Evolutionary conservation across 2,113 vertebrate genomes (phyloP), one percentile per base, ranked within the genome.

Genomic region (Peromyscus polionotus): DNA sequence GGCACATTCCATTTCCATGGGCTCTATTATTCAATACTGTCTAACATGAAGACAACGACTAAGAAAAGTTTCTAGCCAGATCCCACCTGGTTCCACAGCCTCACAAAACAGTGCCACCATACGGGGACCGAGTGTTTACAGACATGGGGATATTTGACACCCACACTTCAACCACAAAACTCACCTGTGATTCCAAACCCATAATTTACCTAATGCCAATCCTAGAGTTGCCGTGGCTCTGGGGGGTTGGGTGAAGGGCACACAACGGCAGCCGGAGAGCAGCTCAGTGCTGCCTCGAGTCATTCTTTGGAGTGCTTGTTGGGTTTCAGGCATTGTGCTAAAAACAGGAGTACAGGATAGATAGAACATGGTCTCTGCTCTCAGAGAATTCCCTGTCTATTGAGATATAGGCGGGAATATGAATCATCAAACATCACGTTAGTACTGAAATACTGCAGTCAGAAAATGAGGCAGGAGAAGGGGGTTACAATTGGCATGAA

Each of bases 41-140:
- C 39, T 88, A 33, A 68, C 20, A 88, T 73, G 76, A 61, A 86
- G 73, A 75, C n/a, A 86, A 84, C 72, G 57, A 5, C 26, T 86
- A 2, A 73, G 45, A 16, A 85, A 90, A 76, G 33, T 67, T 97
- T 95, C 77, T 51, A 91, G n/a, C 22, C 24, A 84, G n/a, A 39
- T 39, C 81, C n/a, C 59, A 31, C n/a, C n/a, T 42, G 36, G 26
- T 79, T 51, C 76, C 76, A 51, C 24, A 28, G 75, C 24, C 42
- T 77, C 42, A 45, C 11, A 16, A 79, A n/a, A 57, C 33, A n/a
- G 31, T 20, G 19, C 51, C 33, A 59, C 51, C 13, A 42, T 26
- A n/a, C 39, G 10, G 59, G n/a, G 24, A 63, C 26, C 1, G 7
- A 61, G 6, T 28, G 12, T 84, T 61, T 31, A 68, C 63, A 57